These are phyloP conservation scores for Stegophylla sp. DNA, from an alignment of 2,888 invertebrate genomes.

Conservation along the genomic window DNA sequence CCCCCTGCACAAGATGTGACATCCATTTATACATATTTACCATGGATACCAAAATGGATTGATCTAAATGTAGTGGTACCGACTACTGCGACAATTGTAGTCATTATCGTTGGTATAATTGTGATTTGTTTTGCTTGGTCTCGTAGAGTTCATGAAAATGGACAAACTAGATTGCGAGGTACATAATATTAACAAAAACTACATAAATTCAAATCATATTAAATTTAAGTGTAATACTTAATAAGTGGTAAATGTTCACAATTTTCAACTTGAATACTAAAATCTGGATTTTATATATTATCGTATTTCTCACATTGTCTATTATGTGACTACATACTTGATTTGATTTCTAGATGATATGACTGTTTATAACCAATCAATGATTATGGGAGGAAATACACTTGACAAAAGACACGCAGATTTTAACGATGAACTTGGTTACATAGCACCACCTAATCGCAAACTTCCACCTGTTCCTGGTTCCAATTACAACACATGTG, in stretches of 20 bases:
- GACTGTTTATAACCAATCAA: constrained; percentile 82
- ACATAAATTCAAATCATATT: neutral
- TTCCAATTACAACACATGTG: constrained; percentile 91
- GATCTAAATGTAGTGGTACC: constrained; percentile 91
- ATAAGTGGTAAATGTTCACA: too few species aligned
- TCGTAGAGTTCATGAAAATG: constrained; percentile 74
- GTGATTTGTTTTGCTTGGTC: constrained; percentile 89
- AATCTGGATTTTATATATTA: neutral
- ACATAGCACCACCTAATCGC: constrained; percentile 90
- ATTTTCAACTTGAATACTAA: neutral
- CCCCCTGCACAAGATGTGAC: constrained; percentile 71
- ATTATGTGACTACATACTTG: neutral
- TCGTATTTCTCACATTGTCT: neutral
- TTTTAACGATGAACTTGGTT: constrained; percentile 86
- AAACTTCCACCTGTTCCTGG: constrained; percentile 91
- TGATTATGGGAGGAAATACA: constrained; percentile 74
- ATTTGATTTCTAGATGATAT: constrained; percentile 76
- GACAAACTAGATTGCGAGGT: constrained; percentile 80
- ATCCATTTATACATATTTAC: constrained; percentile 68
- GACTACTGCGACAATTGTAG: constrained; percentile 85
- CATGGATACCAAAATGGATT: constrained; percentile 86
- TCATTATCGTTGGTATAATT: constrained; percentile 86
- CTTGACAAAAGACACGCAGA: constrained; percentile 84
- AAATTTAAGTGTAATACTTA: too few species aligned
- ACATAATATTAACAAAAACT: constrained; percentile 22